A percentile compares a stretch with the other conserved stretches of the same genome.
phyloP scores from a whole-genome alignment of 2,888 invertebrate genomes.

The Agapostemon virescens region DNA sequence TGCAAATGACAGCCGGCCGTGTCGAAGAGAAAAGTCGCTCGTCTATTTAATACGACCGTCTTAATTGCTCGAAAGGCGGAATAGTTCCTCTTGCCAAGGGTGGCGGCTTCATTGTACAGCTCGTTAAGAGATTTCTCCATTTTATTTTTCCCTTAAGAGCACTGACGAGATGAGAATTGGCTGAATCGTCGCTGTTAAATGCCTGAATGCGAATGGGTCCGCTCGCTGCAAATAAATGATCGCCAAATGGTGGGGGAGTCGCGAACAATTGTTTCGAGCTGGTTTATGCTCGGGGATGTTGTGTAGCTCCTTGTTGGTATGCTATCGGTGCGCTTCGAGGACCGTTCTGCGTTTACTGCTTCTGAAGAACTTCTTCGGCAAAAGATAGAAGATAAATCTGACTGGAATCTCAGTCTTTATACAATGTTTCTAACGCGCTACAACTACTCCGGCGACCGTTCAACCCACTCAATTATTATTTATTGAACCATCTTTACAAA shows the following conservation, averaged over 20 bases:
- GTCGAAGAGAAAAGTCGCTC: constrained; percentile 48
- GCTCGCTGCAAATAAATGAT: constrained; percentile 8
- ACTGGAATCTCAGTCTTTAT: background rate
- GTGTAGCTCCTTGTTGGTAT: background rate
- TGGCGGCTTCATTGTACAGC: constrained; percentile 36
- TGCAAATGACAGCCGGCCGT: constrained; percentile 42
- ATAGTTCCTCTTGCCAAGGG: constrained; percentile 39
- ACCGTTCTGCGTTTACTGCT: background rate
- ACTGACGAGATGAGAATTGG: constrained; percentile 8
- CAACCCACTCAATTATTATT: background rate
- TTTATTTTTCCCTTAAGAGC: background rate
- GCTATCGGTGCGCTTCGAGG: background rate
- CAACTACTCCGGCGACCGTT: background rate
- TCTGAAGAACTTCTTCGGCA: background rate
- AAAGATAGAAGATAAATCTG: background rate
- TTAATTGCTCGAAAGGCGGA: constrained; percentile 52
- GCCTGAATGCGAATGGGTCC: constrained; percentile 3
- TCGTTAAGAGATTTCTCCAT: constrained; percentile 30
- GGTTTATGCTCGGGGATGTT: background rate
- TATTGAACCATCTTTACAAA: background rate
- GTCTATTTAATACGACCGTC: constrained; percentile 38
- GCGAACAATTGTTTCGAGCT: constrained; percentile 13
- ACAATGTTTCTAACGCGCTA: background rate
- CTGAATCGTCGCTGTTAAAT: constrained; percentile 7
- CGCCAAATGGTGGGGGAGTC: background rate